Base-by-base conservation (phyloP, 2,113 vertebrate species). In the Leiothrix lutea region DNA sequence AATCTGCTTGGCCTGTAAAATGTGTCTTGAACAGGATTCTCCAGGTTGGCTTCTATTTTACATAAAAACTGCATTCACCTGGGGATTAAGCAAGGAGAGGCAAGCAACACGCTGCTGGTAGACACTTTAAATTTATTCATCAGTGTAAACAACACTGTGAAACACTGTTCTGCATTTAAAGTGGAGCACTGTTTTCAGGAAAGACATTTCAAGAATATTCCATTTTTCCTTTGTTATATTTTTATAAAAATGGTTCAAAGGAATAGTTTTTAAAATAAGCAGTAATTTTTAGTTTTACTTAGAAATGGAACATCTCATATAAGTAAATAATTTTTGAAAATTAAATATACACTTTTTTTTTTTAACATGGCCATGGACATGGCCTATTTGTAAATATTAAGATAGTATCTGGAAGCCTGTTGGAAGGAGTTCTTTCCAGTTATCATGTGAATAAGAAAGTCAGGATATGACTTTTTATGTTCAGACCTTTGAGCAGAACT, bases 161-260 rank as follows among this genome's bases (percentile, higher is more conserved):
- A 88, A 51, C 12, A 24, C 18, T 38, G 56, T 61, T 58, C 35
- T 38, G 8, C 26, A 14, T 80, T 70, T 61, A 57, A 70, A 86
- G 31, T 21, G 16, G 12, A 73, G 31, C 14, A 9, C 7, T 72
- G 72, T 36, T 79, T 65, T 38, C 48, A 14, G 71, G 51, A 36
- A 86, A 74, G 48, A 24, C 4, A 2, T 79, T 72, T 64, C 2
- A 0, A 80, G 11, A 74, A 33, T 14, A 60, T 22, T 53, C 22
- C 0, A 0, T 38, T 79, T 44, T 53, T 71, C 12, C 8, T 66
- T 86, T 3, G 0, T 29, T 70, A 3, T 51, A n/a, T 38, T 71
- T 57, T 66, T 26, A 42, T 62, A 20, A 81, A 65, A 79, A 29
- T 57, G 4, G 3, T n/a, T 45, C 22, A 77, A 90, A 75, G 5